Evolutionary conservation across 1,140 invertebrate species (phyloP).

Genomic region (Nymphalis io): DNA sequence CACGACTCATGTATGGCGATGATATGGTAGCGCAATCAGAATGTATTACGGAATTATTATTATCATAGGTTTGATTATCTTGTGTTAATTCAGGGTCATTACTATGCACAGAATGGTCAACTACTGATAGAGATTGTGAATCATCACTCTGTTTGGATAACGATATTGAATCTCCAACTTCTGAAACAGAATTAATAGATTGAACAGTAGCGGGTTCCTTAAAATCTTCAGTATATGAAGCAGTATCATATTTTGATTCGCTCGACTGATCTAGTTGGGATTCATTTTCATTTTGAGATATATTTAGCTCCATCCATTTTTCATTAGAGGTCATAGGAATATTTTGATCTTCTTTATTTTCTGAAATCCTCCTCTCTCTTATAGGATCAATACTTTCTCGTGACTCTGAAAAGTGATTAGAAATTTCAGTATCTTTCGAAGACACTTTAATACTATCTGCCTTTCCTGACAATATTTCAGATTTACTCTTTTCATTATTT

Average conservation of each 20-base stretch:
- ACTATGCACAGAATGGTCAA: slow-evolving; percentile 63
- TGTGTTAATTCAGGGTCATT: slow-evolving; percentile 64
- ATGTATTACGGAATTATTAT: slow-evolving; percentile 76
- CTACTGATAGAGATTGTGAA: slow-evolving; percentile 68
- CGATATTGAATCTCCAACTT: slow-evolving; percentile 65
- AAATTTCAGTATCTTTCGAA: slow-evolving; percentile 30
- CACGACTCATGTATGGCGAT: slow-evolving; percentile 85
- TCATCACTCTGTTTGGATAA: slow-evolving; percentile 74
- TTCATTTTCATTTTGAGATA: slow-evolving; percentile 50
- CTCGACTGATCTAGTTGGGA: slow-evolving; percentile 42
- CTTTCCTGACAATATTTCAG: slow-evolving; percentile 40
- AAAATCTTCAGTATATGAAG: slow-evolving; percentile 54
- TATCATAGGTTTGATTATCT: slow-evolving; percentile 72
- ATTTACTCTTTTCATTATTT: slow-evolving; percentile 42
- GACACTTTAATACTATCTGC: slow-evolving; percentile 28
- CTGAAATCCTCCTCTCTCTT: slow-evolving; percentile 21
- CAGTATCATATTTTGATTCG: slow-evolving; percentile 55
- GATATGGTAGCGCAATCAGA: slow-evolving; percentile 83
- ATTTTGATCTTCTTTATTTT: slow-evolving; percentile 33
- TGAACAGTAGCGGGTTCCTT: slow-evolving; percentile 57
- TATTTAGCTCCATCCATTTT: slow-evolving; percentile 53
- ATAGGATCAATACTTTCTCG: slow-evolving; percentile 17
- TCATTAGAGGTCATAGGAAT: slow-evolving; percentile 41
- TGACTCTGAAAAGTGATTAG: slow-evolving; percentile 30
- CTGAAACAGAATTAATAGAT: slow-evolving; percentile 62